A percentile compares a stretch with the other conserved stretches of the same genome.
These are phyloP conservation scores for Apocheima hispidaria DNA, from an alignment of 2,888 invertebrate genomes.

Conservation along the genomic window DNA sequence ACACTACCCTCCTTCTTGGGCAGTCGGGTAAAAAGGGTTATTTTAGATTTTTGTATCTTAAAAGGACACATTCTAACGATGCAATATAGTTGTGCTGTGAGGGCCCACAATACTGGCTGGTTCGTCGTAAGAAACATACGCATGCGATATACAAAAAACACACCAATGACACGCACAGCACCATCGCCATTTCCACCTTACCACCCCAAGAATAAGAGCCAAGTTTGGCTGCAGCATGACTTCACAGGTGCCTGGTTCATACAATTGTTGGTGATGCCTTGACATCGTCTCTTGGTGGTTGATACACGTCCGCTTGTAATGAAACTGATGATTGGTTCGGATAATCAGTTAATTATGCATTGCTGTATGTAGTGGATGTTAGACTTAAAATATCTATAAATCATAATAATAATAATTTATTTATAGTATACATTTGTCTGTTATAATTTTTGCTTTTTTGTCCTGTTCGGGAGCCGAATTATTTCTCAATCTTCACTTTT, in stretches of 20 bases:
- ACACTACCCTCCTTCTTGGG: too few species aligned
- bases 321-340: conserved; percentile 36
- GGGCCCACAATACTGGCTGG: not conserved
- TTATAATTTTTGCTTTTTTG: too few species aligned
- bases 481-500: too few species aligned
- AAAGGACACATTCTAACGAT: too few species aligned
- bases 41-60: too few species aligned
- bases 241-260: conserved; percentile 57
- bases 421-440: too few species aligned
- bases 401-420: too few species aligned
- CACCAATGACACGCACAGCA: conserved; percentile 15
- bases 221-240: conserved; percentile 35
- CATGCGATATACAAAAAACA: conserved; percentile 28
- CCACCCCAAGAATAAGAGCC: conserved; percentile 21
- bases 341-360: conserved; percentile 18
- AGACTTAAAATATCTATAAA: not conserved
- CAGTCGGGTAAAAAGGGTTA: too few species aligned
- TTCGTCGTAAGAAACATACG: conserved; percentile 2
- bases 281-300: conserved; percentile 56
- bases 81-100: too few species aligned
- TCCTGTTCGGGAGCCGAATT: too few species aligned
- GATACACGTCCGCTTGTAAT: conserved; percentile 32
- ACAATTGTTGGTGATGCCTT: conserved; percentile 66
- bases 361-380: conserved; percentile 6
- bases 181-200: conserved; percentile 28